Evolutionary conservation across 2,888 invertebrate species (phyloP).

Genomic region (Zygaena filipendulae): DNA sequence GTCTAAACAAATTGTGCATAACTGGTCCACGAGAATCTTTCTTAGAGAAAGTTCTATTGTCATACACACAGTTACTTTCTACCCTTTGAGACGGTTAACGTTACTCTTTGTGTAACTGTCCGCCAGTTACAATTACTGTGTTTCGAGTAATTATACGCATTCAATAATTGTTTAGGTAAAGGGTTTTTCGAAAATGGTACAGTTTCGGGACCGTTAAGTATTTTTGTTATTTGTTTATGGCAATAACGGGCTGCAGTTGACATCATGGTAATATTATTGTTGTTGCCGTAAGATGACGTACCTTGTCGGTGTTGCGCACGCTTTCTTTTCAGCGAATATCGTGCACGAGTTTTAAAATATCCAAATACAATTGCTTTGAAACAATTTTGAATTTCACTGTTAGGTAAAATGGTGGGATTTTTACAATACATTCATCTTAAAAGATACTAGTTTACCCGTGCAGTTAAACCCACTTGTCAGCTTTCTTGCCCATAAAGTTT

Average conservation of each 20-base stretch:
- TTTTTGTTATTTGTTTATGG: conserved; percentile 34
- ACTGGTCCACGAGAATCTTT: conserved; percentile 32
- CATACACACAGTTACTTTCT: conserved; percentile 34
- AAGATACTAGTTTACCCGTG: no score
- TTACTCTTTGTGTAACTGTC: conserved; percentile 50
- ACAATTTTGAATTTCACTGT: no score
- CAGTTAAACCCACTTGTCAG: no score
- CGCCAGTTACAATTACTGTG: conserved; percentile 45
- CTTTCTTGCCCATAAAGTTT: no score
- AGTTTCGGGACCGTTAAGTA: conserved; percentile 44
- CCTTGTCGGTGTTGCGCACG: no score
- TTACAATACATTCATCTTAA: no score
- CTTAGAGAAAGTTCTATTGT: conserved; percentile 54
- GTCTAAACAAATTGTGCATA: no score
- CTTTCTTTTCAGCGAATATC: no score
- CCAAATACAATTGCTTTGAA: no score
- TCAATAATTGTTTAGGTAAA: conserved; percentile 44
- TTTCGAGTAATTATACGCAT: conserved; percentile 58
- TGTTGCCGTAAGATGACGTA: conserved; percentile 26
- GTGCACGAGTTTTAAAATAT: no score
- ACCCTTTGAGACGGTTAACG: conserved; percentile 39
- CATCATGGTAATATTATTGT: no score
- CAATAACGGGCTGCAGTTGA: conserved; percentile 44
- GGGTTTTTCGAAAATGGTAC: conserved; percentile 58
- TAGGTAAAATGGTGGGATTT: no score